Percentiles rank a stretch among this genome's conserved stretches.
These are phyloP conservation scores for Enteromius argenteus DNA, from an alignment of 2,797 vertebrate species.

Conservation along the genomic window DNA sequence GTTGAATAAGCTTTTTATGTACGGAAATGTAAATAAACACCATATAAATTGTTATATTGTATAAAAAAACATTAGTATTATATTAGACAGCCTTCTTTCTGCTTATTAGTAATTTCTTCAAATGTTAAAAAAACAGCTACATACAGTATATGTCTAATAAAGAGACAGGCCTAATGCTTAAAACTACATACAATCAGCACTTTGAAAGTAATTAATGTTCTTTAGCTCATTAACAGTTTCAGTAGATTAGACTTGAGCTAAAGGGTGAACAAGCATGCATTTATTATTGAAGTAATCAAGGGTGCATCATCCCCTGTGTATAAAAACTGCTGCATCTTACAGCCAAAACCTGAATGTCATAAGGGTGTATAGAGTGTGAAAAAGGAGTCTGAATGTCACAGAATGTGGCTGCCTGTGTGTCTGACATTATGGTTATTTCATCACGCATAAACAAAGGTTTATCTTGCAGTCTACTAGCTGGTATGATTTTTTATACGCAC, in stretches of 20 bases:
- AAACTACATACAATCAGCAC: neutral
- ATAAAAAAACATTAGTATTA: neutral
- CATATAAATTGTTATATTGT: neutral
- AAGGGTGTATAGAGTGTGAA: neutral
- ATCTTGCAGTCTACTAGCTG: neutral
- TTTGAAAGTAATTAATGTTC: neutral
- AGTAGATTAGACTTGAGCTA: neutral
- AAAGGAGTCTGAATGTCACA: neutral
- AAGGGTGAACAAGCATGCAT: neutral
- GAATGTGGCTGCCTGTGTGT: neutral
- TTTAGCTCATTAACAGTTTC: neutral
- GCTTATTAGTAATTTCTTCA: neutral
- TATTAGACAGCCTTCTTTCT: neutral
- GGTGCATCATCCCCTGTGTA: neutral
- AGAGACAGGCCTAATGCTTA: neutral
- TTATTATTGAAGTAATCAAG: constrained; percentile 2
- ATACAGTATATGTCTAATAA: neutral
- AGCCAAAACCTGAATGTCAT: constrained; percentile 1
- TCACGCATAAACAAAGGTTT: neutral
- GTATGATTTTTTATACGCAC: neutral
- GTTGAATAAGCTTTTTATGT: neutral
- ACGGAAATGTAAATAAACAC: neutral
- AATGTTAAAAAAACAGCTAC: neutral
- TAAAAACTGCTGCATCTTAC: constrained; percentile 2
- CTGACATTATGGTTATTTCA: neutral